These are phyloP conservation scores for Latrodectus geometricus DNA, from an alignment of 1,140 invertebrate species.

Conservation along the genomic window DNA sequence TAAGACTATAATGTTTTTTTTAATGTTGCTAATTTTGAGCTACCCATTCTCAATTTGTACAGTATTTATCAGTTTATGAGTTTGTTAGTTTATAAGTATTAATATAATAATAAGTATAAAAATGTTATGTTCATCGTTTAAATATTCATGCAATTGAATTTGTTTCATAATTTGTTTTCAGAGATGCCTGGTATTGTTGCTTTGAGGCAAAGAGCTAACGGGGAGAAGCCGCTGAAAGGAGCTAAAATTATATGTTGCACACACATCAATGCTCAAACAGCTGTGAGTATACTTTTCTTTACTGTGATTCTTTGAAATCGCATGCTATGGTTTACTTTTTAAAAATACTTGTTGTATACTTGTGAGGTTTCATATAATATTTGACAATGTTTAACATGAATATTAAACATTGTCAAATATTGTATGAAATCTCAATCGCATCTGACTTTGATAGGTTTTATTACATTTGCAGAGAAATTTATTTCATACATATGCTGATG, in stretches of 20 bases:
- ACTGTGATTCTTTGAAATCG: not conserved
- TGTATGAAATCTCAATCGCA: not conserved
- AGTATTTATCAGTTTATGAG: too few relatives aligned
- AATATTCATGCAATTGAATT: too few relatives aligned
- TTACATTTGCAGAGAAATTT: too few relatives aligned
- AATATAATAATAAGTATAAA: too few relatives aligned
- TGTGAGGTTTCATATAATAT: not conserved
- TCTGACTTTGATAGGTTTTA: too few relatives aligned
- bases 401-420: not conserved
- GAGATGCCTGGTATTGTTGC: slow-evolving; percentile 99
- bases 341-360: not conserved
- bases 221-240: slow-evolving; percentile 94
- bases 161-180: slow-evolving; percentile 65
- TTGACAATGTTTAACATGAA: too few relatives aligned
- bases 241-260: slow-evolving; percentile 98
- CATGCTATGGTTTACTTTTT: not conserved
- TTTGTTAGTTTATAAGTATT: too few relatives aligned
- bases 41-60: too few relatives aligned
- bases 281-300: slow-evolving; percentile 74
- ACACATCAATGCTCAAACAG: slow-evolving; percentile 98
- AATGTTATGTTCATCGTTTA: too few relatives aligned
- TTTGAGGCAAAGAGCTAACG: slow-evolving; percentile 86
- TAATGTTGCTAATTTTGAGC: too few relatives aligned
- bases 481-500: too few relatives aligned
- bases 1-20: too few relatives aligned